Evolutionary conservation across 2,888 invertebrate genomes (phyloP).

Genomic region (Anthophora plumipes): DNA sequence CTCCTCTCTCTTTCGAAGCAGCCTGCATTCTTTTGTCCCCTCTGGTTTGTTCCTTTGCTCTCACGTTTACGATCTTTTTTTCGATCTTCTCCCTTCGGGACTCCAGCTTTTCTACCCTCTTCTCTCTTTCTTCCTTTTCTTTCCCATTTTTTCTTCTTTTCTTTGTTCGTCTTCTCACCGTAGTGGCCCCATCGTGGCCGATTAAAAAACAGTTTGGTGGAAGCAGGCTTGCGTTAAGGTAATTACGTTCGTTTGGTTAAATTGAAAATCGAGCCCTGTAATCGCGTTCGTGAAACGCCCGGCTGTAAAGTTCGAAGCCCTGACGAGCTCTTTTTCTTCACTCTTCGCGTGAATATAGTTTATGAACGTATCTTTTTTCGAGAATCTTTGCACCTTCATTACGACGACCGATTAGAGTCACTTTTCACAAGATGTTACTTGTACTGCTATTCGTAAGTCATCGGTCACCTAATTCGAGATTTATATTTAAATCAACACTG

Average conservation of each 20-base stretch:
- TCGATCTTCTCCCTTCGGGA: neutral
- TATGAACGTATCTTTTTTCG: no score
- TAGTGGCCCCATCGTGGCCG: neutral
- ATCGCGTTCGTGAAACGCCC: conserved; percentile 24
- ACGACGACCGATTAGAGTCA: no score
- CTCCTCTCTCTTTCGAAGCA: conserved; percentile 9
- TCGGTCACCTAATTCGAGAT: no score
- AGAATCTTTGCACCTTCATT: no score
- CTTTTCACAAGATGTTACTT: no score
- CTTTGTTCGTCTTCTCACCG: no score
- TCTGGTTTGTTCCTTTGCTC: conserved; percentile 25
- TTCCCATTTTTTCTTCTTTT: neutral
- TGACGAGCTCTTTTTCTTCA: neutral
- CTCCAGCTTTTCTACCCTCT: no score
- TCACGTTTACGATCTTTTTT: neutral
- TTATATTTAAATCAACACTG: no score
- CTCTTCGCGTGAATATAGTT: neutral
- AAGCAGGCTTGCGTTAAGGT: conserved; percentile 14
- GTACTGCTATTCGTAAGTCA: no score
- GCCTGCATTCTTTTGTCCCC: conserved; percentile 47
- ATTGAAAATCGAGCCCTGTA: conserved; percentile 31
- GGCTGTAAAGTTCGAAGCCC: neutral
- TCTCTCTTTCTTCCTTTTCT: neutral
- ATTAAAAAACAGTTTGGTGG: conserved; percentile 13
- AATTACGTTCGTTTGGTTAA: conserved; percentile 48